phyloP scores from a whole-genome alignment of 1,140 invertebrate genomes.

The Tetramorium alpestre region DNA sequence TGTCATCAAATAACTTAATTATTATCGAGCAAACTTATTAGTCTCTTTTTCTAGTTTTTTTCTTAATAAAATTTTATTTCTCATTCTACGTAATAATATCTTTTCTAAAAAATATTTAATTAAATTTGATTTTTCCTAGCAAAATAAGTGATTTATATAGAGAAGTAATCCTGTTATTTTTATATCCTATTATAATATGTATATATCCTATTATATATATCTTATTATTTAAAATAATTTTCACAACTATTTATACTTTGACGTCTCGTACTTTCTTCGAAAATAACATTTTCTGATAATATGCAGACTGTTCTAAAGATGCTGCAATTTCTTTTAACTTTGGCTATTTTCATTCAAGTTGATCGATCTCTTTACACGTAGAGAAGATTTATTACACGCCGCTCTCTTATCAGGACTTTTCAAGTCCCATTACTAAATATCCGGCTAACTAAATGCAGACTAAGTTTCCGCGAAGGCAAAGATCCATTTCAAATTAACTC shows the following conservation, averaged over 20 bases:
- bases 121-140: background rate
- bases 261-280: background rate
- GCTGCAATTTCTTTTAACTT: background rate
- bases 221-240: background rate
- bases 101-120: background rate
- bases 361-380: background rate
- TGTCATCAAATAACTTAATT: conserved; percentile 10
- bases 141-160: background rate
- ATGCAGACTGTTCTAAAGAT: background rate
- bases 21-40: background rate
- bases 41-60: background rate
- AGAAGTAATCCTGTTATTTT: no score
- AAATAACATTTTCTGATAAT: background rate
- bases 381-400: background rate
- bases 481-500: conserved; percentile 49
- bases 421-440: conserved; percentile 7
- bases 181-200: no score
- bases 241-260: background rate
- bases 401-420: background rate
- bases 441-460: conserved; percentile 13
- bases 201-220: no score
- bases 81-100: background rate
- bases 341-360: background rate
- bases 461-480: conserved; percentile 18
- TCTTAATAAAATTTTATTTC: background rate